Conservation (phyloP, 2,113 vertebrate genomes). For the Aleadryas rufinucha region DNA sequence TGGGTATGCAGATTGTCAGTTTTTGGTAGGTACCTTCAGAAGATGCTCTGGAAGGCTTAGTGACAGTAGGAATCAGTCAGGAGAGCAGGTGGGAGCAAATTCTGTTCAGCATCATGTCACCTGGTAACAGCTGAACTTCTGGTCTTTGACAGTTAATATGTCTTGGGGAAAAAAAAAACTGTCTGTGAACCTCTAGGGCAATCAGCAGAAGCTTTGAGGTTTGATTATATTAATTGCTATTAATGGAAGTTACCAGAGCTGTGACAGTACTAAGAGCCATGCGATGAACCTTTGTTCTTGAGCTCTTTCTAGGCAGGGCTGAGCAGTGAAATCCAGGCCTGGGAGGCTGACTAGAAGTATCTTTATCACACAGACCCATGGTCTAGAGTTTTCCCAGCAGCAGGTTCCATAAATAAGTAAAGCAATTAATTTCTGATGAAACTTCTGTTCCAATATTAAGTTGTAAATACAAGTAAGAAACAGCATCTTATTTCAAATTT, state of each 20-base stretch:
- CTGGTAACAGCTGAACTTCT: neutral
- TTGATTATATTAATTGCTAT: neutral
- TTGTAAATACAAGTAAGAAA: slow-evolving; percentile 33
- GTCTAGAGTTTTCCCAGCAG: slow-evolving; percentile 35
- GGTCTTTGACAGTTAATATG: neutral
- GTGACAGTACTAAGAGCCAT: neutral
- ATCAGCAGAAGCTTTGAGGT: neutral
- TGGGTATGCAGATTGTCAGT: neutral
- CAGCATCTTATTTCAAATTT: slow-evolving; percentile 37
- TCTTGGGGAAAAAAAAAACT: neutral
- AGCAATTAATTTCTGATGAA: neutral
- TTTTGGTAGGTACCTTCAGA: neutral
- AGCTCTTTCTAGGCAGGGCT: neutral
- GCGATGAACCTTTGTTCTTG: neutral
- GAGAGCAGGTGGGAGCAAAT: neutral
- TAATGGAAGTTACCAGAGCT: neutral
- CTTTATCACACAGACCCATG: neutral
- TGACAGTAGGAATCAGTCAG: neutral
- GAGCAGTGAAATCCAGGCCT: neutral
- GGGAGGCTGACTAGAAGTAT: neutral
- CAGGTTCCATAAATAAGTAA: slow-evolving; percentile 38
- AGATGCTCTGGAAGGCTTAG: neutral
- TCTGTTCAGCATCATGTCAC: neutral
- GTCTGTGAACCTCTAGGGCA: neutral
- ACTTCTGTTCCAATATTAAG: slow-evolving; percentile 39